phyloP scores from a whole-genome alignment of 2,113 vertebrate genomes.

The Nasalis larvatus region DNA sequence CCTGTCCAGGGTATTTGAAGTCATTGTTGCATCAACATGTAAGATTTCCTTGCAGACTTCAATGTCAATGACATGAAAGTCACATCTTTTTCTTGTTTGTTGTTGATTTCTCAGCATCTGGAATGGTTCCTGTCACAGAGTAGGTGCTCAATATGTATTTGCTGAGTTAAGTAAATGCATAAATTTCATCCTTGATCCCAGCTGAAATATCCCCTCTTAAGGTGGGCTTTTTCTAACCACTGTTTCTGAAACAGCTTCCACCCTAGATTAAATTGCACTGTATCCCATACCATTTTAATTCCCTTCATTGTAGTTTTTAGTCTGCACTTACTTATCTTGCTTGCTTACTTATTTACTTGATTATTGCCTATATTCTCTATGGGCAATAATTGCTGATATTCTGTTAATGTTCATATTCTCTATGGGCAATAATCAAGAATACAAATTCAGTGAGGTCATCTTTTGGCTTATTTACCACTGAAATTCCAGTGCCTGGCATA shows the following conservation, averaged over 20 bases:
- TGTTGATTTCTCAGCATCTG: neutral
- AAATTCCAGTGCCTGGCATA: neutral
- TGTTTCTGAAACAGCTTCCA: neutral
- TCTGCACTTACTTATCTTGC: neutral
- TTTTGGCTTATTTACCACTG: neutral
- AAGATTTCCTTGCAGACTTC: neutral
- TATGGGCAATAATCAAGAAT: neutral
- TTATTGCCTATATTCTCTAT: neutral
- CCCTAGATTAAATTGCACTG: neutral
- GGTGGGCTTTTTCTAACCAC: neutral
- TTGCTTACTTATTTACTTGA: neutral
- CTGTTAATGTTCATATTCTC: too few species aligned
- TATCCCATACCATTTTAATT: neutral
- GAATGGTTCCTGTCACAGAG: neutral
- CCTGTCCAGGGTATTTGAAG: neutral
- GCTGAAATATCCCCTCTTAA: neutral
- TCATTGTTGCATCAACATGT: neutral
- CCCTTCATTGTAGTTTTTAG: neutral
- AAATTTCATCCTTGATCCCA: neutral
- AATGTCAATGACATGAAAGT: neutral
- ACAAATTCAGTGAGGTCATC: neutral
- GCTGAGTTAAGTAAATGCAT: neutral
- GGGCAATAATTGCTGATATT: too few species aligned
- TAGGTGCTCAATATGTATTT: neutral
- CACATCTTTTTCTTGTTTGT: neutral